Evolutionary conservation across 1,140 invertebrate species (phyloP).

Genomic region (Platorchestia sp.): DNA sequence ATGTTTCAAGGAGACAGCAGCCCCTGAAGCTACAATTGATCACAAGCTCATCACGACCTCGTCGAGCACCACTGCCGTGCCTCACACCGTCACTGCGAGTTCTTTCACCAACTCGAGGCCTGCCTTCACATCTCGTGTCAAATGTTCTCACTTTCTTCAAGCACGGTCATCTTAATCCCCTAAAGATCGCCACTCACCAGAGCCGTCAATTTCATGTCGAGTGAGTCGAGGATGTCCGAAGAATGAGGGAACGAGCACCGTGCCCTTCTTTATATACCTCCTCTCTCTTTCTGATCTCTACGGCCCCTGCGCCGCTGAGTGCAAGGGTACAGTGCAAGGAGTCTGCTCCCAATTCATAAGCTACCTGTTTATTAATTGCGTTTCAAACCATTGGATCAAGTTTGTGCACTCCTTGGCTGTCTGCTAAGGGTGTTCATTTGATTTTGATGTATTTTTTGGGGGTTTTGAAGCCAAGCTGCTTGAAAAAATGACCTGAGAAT

Average conservation of each 20-base stretch:
- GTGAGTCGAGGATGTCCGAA: constrained; percentile 29
- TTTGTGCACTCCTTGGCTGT: neutral
- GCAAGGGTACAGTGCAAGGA: neutral
- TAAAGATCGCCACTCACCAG: constrained; percentile 45
- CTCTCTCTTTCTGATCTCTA: constrained; percentile 22
- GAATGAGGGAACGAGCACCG: constrained; percentile 1
- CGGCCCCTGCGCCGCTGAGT: neutral
- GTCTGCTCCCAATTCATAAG: neutral
- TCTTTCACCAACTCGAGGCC: neutral
- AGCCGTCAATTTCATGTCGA: constrained; percentile 49
- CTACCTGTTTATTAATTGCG: neutral
- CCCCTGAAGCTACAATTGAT: neutral
- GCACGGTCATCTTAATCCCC: neutral
- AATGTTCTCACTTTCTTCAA: neutral
- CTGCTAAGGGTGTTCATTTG: neutral
- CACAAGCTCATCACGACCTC: neutral
- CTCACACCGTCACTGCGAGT: neutral
- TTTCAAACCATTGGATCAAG: neutral
- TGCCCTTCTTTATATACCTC: constrained; percentile 27
- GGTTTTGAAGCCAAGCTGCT: neutral
- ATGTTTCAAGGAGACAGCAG: neutral
- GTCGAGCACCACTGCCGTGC: neutral
- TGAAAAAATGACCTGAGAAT: neutral
- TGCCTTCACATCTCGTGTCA: neutral
- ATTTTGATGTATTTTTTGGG: neutral